Base-by-base conservation (phyloP, 2,888 invertebrate genomes). In the Dynastes maya region DNA sequence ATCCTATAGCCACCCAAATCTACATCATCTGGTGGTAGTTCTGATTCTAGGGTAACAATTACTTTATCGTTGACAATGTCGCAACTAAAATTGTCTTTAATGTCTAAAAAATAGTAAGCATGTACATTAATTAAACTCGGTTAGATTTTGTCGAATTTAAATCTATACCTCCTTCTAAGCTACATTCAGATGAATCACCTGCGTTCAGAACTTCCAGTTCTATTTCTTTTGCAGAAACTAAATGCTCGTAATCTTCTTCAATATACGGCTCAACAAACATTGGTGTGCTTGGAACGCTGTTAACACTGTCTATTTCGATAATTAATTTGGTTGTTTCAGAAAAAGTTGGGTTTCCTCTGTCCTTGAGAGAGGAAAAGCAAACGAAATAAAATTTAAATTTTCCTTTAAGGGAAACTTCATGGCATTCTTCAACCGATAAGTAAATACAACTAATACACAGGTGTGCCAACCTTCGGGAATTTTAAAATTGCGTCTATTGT, bases 191-290 rank as follows among this genome's bases (percentile, higher is more conserved):
- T 32, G 29, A 32, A 11, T 68, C 32, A 32, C 4, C 51, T 29
- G 13, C 68, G 29, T 68, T 29, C 8, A 9, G 29, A 11, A 68
- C 51, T 27, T 11, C 2, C 68, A 68, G 49, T 11, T 11, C 0
- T 49, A 68, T 27, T 11, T 51, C 8, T 53, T 45, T n/a, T 40
- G 22, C 11, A 22, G 65, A 13, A 11, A 4, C 3, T 67, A 45
- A 37, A 32, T 13, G 2, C 55, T 65, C 87, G 81, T 91, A 91
- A 32, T 85, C 85, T 9, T 89, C 90, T 37, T 87, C 83, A 82
- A 91, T 91, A 80, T 89, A 89, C 11, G 90, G 80, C 82, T 88
- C 83, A 1, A 86, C 84, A 84, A 92, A 92, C 27, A 88, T 84
- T 27, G 89, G 90, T 71, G 89, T 89, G 51, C 89, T 89, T 0